Evolutionary conservation across 2,113 vertebrate species (phyloP).

Genomic region (Oryzias melastigma): DNA sequence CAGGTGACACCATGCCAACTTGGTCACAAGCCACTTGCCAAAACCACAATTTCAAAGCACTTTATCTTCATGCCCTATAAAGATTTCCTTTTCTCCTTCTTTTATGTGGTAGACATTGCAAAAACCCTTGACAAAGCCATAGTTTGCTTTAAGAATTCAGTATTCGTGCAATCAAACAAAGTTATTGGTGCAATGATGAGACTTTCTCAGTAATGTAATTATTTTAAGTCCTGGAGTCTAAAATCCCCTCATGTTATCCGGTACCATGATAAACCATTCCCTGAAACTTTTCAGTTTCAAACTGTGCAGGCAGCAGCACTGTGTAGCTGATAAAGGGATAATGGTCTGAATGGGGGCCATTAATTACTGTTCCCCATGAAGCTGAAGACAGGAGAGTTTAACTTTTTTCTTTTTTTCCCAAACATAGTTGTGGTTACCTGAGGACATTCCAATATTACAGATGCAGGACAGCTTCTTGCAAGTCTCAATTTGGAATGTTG

Average conservation of each 20-base stretch:
- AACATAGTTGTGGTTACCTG: slow-evolving; percentile 21
- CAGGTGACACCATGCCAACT: slow-evolving; percentile 71
- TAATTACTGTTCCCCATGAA: slow-evolving; percentile 50
- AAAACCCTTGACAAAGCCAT: too few species aligned
- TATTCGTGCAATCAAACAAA: not conserved
- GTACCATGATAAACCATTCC: slow-evolving; percentile 17
- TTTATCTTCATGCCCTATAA: slow-evolving; percentile 63
- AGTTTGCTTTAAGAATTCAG: too few species aligned
- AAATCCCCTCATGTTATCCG: slow-evolving; percentile 34
- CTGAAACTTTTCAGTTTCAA: slow-evolving; percentile 34
- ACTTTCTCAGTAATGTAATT: not conserved
- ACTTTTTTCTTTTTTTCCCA: slow-evolving; percentile 30
- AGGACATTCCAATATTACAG: slow-evolving; percentile 27
- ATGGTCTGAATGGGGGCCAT: slow-evolving; percentile 38
- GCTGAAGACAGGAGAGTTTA: slow-evolving; percentile 32
- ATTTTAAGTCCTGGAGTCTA: slow-evolving; percentile 17
- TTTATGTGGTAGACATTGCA: slow-evolving; percentile 37
- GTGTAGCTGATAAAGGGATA: slow-evolving; percentile 58
- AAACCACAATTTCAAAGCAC: slow-evolving; percentile 52
- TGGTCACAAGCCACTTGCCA: slow-evolving; percentile 38
- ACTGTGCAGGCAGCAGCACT: slow-evolving; percentile 46
- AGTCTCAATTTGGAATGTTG: slow-evolving; percentile 1
- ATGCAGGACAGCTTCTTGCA: slow-evolving; percentile 22
- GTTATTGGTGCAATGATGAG: slow-evolving; percentile 13
- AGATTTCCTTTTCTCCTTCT: slow-evolving; percentile 70